Evolutionary conservation across 2,113 vertebrate species (phyloP), one percentile per base, ranked within the genome.

Genomic region (Cephalopholis sonnerati): DNA sequence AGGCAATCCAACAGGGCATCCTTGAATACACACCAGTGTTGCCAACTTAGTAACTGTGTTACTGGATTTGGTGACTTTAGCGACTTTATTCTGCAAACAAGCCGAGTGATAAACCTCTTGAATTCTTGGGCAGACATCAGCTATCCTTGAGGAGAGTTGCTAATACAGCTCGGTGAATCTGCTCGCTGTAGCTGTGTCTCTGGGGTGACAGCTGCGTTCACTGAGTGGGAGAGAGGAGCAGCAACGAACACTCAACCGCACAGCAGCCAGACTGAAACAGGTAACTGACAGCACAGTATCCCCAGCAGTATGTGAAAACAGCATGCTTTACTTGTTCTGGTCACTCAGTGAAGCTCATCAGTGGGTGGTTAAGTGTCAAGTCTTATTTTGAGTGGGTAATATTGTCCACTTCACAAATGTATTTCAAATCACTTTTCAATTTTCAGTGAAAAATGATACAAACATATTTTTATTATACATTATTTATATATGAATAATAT

Each of bases 151-250:
- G 36, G 44, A 55, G 48, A 67, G 73, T 44, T 39, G n/a, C 20
- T 46, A 36, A 67, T 61, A 32, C n/a, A 77, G 44, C 32, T 27
- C 3, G 13, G 27, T 50, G 27, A 57, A 64, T 71, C n/a, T 41
- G 13, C 65, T 81, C 15, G 1, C n/a, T 46, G 65, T 51, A 67
- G 41, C 53, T 39, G 67, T 54, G 32, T 24, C 32, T 55, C 61
- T 22, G 50, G 59, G 59, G 59, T 85, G 83, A 77, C 61, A 72
- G 73, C 32, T 74, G 57, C 2, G 16, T 51, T 55, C 55, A 59
- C 61, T 67, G 73, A 73, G 78, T 62, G 73, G 72, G 67, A 77
- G 73, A 46, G 55, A 68, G 55, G 48, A 64, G n/a, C 62, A 62
- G 54, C 78, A 39, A 12, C 48, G 18, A 64, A 66, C 62, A 54